Percentiles rank a stretch among this genome's conserved stretches.
These are phyloP conservation scores for Pseudorhiza aurosa DNA, from an alignment of 30 jellyfish, hydroid and myxozoan species.

Conservation along the genomic window DNA sequence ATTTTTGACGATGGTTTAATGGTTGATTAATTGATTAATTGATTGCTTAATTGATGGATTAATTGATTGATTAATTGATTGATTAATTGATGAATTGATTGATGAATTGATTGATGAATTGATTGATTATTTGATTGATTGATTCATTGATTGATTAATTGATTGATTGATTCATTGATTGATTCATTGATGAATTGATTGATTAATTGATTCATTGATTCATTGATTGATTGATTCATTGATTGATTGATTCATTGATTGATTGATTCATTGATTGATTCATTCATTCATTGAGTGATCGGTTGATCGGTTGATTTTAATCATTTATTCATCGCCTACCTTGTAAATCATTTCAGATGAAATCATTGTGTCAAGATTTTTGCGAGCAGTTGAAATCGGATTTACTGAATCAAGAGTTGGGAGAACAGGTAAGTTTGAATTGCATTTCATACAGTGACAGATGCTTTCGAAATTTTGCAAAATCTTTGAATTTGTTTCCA, in stretches of 20 bases:
- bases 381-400: slow-evolving; percentile 75
- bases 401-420: slow-evolving; percentile 44
- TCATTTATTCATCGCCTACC: slow-evolving; percentile 3
- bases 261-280: neutral
- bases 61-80: neutral
- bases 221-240: slow-evolving; percentile 4
- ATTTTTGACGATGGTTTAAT: neutral
- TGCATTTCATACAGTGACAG: too few relatives aligned
- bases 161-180: neutral
- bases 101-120: slow-evolving; percentile 2
- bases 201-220: neutral
- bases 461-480: too few relatives aligned
- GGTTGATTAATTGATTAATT: neutral
- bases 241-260: neutral
- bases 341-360: slow-evolving; percentile 66
- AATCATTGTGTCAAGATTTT: slow-evolving; percentile 46
- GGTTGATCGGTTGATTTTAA: neutral
- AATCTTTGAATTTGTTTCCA: too few relatives aligned
- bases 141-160: neutral
- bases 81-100: neutral
- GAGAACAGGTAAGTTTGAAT: slow-evolving; percentile 92
- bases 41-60: neutral
- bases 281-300: neutral
- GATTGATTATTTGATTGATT: too few relatives aligned
- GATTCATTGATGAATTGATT: neutral